Evolutionary conservation across 1,140 invertebrate species (phyloP).

Genomic region (Zaprionus africanus): DNA sequence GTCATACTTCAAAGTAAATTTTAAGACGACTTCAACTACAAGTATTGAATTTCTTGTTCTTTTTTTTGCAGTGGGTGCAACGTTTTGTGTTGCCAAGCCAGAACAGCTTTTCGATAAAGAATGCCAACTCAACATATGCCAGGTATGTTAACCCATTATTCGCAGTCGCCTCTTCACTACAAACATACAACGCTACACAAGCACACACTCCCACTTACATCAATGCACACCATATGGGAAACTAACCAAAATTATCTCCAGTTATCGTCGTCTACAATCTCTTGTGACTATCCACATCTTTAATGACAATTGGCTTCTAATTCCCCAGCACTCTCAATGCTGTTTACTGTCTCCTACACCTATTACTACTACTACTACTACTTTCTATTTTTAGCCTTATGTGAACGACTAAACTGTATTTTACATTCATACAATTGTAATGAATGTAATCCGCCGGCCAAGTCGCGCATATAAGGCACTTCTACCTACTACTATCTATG

Average conservation of each 20-base stretch:
- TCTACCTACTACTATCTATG: neutral
- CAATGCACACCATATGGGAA: constrained; percentile 47
- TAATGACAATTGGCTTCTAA: constrained; percentile 21
- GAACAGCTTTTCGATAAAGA: constrained; percentile 81
- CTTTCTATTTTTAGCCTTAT: neutral
- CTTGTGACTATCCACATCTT: constrained; percentile 11
- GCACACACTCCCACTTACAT: constrained; percentile 26
- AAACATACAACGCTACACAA: neutral
- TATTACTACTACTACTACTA: constrained; percentile 2
- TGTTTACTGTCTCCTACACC: constrained; percentile 12
- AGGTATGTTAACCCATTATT: constrained; percentile 68
- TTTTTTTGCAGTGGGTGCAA: constrained; percentile 78
- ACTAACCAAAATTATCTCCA: constrained; percentile 31
- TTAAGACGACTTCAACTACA: constrained; percentile 36
- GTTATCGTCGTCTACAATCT: constrained; percentile 38
- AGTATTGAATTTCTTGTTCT: constrained; percentile 45
- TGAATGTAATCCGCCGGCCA: neutral
- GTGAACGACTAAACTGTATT: neutral
- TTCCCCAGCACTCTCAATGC: constrained; percentile 26
- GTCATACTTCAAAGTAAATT: constrained; percentile 21
- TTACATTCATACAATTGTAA: neutral
- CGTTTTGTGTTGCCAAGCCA: constrained; percentile 81
- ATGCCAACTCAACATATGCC: constrained; percentile 81
- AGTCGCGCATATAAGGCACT: neutral
- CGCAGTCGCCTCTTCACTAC: constrained; percentile 21